Conservation (phyloP, 2,888 invertebrate genomes). For the Harpalus rufipes region DNA sequence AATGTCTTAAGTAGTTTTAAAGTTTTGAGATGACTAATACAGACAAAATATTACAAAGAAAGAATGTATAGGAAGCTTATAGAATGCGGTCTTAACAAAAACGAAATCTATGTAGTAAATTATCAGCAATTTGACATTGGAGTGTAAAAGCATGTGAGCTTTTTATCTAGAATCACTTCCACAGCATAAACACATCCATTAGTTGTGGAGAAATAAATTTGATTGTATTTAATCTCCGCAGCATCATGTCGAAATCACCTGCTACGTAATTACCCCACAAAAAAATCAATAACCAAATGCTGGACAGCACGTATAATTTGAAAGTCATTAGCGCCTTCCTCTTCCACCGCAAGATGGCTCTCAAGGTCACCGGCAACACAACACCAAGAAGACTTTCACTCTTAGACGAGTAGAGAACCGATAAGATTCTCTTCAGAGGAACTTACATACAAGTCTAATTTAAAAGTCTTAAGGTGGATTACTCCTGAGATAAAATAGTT, state of each 20-base stretch:
- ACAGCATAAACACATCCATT: conserved; percentile 12
- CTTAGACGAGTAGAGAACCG: neutral
- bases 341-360: conserved; percentile 26
- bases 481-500: too few relatives aligned
- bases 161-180: conserved; percentile 24
- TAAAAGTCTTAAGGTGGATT: too few relatives aligned
- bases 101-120: too few relatives aligned
- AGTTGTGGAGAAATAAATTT: conserved; percentile 34
- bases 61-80: too few relatives aligned
- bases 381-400: conserved; percentile 9
- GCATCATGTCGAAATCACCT: conserved; percentile 36
- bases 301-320: conserved; percentile 52
- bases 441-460: too few relatives aligned
- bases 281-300: conserved; percentile 55
- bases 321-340: conserved; percentile 49
- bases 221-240: conserved; percentile 18
- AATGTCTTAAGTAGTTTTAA: too few relatives aligned
- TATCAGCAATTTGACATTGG: too few relatives aligned
- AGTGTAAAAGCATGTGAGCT: neutral
- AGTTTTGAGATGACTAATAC: too few relatives aligned
- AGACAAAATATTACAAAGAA: too few relatives aligned
- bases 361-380: neutral
- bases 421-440: too few relatives aligned
- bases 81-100: too few relatives aligned
- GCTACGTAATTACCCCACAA: conserved; percentile 38